Base-by-base conservation (phyloP, 2,113 vertebrate species). In the Mormoops blainvillei region DNA sequence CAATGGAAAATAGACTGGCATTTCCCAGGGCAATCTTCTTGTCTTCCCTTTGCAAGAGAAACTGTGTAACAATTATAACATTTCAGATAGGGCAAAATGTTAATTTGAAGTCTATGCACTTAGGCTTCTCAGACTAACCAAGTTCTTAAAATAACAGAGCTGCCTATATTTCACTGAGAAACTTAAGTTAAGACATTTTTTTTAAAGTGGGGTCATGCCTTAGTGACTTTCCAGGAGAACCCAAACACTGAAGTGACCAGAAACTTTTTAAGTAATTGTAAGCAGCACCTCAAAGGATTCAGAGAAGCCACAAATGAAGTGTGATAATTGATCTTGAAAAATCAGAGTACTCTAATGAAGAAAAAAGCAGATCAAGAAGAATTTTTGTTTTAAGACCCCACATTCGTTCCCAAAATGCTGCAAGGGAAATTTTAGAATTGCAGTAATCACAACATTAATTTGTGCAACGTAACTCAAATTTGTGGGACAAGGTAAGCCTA, bases 201-300 rank as follows among this genome's bases (percentile, higher is more conserved):
- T 94, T 67, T 90, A n/a, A 65, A 86, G 11, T 28, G 22, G 28
- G 41, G 3, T 54, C 41, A 45, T 84, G 73, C 56, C 20, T 94
- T 84, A 38, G n/a, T 91, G 90, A 94, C 26, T 92, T 94, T 82
- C 82, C 84, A 50, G 74, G 12, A 50, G 63, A 92, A 93, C n/a
- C 48, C n/a, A 90, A 94, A 89, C 33, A 71, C 11, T 28, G 41
- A 56, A 86, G 54, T 74, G 20, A 81, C 71, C 26, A 7, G 73
- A 6, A 22, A 33, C 22, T 68, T 96, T 97, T 65, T 52, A 77
- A 80, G 45, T 85, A 84, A 87, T 31, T 90, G 26, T 50, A 80
- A 94, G 61, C 36, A 58, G 48, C 28, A 61, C 70, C 70, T 80
- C 71, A 78, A 80, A 84, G 28, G 48, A 73, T 68, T 78, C 71